Base-by-base conservation (phyloP, 2,113 vertebrate species). In the Microcebus tavaratra region DNA sequence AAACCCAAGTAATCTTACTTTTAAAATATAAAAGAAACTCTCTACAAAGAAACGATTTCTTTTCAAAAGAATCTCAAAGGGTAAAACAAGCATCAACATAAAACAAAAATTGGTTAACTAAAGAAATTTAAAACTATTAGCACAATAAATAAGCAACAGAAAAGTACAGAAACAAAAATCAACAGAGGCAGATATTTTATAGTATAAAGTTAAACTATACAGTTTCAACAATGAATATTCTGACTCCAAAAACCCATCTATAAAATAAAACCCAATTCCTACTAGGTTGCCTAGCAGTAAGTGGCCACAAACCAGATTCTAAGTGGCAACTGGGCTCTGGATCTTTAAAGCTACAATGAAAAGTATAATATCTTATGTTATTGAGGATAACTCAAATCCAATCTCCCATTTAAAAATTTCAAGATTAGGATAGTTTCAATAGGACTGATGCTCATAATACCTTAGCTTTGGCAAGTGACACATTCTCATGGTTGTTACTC, bases 401-500 rank as follows among this genome's bases (percentile, higher is more conserved):
- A 1, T 3, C 67, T 20, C 36, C 34, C 65, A 96, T n/a, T 53
- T 82, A 90, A 95, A 91, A 39, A 31, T 80, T 48, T 84, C 17
- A 96, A 61, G 25, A 78, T 55, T 50, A 91, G 27, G 14, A 88
- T 79, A 96, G 70, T 72, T 91, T 86, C 86, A 94, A 96, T 88
- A 82, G 29, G 95, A 93, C 25, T 94, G 27, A 95, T n/a, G 76
- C 48, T 90, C 81, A 68, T 98, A 85, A 68, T 98, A 99, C 99
- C 99, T 99, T 99, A 48, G 99, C 99, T 99, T 99, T 99, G 89
- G 99, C 99, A 98, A 99, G 99, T 0, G 99, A 99, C 4, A 99
- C 99, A 7, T 99, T 99, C 97, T 99, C 99, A 94, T 99, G 99
- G 98, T 99, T 99, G 99, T 99, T 99, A 99, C 99, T 99, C 98